Evolutionary conservation across 2,888 invertebrate species (phyloP), one percentile per base, ranked within the genome.

Genomic region (Pseudococcus viburni): DNA sequence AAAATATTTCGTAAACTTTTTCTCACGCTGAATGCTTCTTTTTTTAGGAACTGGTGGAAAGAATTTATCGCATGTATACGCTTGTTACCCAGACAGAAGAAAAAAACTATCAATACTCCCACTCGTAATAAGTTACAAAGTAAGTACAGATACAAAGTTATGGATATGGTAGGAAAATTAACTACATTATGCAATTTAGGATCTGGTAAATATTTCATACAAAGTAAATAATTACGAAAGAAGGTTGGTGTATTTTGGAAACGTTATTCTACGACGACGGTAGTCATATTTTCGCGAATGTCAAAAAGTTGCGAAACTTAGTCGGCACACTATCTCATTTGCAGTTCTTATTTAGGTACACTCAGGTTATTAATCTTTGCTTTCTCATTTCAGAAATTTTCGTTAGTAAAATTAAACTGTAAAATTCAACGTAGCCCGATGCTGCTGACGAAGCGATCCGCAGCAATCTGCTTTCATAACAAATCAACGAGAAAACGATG

Each of bases 231-330:
- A 83, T 83, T 83, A 83, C 46, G 15, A 33, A 33, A 33, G 17
- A 9, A 73, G 19, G 12, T 73, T 33, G 46, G 46, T 8, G 46
- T 8, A 15, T 26, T 77, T 80, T 26, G 80, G 17, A 80, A 80
- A 80, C 46, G 80, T 83, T 42, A 51, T 12, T 83, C 17, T 46
- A 3, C 26, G 80, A 83, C 46, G 46, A 83, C 80, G 80, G 42
- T 83, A 83, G 80, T 83, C 80, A 83, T 83, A 83, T 83, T 83
- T 83, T 83, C 80, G 46, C 46, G 46, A 19, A 83, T 83, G 80
- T 83, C 80, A 83, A 83, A 83, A 83, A 83, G 33, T 83, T 83
- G 19, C 17, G 46, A 83, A 83, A 83, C 19, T 83, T 83, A 46
- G 46, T 83, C 80, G 19, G 80, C 80, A 46, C 4, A 83, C 80